Percentiles rank a stretch among this genome's conserved stretches.
These are phyloP conservation scores for Brachionus calyciflorus DNA, from an alignment of 1,140 invertebrate species.

Conservation along the genomic window DNA sequence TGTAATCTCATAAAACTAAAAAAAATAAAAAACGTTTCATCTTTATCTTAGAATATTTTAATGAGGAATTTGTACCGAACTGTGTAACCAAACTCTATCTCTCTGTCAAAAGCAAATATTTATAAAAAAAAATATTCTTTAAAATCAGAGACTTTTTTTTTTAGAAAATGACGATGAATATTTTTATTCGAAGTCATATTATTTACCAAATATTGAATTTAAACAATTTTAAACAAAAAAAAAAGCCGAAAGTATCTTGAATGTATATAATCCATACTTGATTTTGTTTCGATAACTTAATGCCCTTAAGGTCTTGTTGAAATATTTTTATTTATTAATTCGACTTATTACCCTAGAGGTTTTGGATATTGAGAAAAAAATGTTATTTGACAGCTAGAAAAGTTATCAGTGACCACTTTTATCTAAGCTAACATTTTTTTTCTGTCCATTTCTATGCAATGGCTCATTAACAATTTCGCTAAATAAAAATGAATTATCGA, in stretches of 20 bases:
- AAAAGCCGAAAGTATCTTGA: background rate
- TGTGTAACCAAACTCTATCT: too few relatives aligned
- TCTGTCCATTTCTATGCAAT: background rate
- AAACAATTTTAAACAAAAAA: background rate
- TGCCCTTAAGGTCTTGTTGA: constrained; percentile 29
- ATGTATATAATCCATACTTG: constrained; percentile 10
- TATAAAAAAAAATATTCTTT: too few relatives aligned
- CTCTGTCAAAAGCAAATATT: too few relatives aligned
- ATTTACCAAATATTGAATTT: constrained; percentile 8
- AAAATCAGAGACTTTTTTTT: too few relatives aligned
- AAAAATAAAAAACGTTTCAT: background rate
- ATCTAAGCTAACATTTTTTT: background rate
- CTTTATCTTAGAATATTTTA: constrained; percentile 21
- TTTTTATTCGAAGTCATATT: background rate
- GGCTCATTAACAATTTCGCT: constrained; percentile 14
- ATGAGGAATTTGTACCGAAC: background rate
- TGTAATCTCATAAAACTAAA: constrained; percentile 35
- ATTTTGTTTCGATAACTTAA: constrained; percentile 7
- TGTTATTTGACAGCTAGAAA: too few relatives aligned
- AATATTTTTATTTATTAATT: too few relatives aligned
- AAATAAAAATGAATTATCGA: constrained; percentile 14
- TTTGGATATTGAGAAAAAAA: too few relatives aligned
- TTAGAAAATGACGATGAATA: constrained; percentile 28
- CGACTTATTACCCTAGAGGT: background rate
- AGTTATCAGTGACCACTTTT: background rate